A percentile compares a stretch with the other conserved stretches of the same genome.
phyloP scores from a whole-genome alignment of 1,140 invertebrate species.

The Macrotrachela quadricornifera region DNA sequence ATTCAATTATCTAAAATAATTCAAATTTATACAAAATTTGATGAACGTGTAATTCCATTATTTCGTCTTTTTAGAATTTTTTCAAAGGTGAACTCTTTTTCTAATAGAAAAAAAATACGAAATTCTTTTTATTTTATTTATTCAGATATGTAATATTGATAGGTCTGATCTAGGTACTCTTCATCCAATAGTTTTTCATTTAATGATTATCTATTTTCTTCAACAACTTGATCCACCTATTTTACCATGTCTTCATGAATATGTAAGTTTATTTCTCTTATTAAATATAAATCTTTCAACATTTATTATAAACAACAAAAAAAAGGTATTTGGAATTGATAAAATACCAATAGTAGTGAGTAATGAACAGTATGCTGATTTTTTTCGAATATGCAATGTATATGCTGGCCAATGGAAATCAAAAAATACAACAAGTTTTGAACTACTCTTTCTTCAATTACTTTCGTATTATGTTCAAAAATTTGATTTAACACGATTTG shows the following conservation, averaged over 20 bases:
- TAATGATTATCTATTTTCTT: conserved; percentile 27
- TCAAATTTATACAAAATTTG: no score
- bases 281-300: no score
- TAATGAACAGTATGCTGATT: neutral
- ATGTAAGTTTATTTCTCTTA: neutral
- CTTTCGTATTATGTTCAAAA: no score
- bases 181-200: conserved; percentile 18
- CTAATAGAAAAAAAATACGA: no score
- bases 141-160: conserved; percentile 23
- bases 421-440: no score
- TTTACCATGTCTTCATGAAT: conserved; percentile 20
- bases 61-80: no score
- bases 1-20: no score
- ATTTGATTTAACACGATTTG: no score
- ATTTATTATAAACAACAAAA: neutral
- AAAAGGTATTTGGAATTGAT: neutral
- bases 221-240: conserved; percentile 21
- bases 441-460: no score
- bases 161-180: conserved; percentile 21
- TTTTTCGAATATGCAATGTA: conserved; percentile 11
- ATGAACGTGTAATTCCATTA: no score
- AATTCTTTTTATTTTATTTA: no score
- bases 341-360: neutral
- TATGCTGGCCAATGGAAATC: conserved; percentile 5
- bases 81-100: no score